Conservation (phyloP, 2,888 invertebrate genomes). For the Troides helena region DNA sequence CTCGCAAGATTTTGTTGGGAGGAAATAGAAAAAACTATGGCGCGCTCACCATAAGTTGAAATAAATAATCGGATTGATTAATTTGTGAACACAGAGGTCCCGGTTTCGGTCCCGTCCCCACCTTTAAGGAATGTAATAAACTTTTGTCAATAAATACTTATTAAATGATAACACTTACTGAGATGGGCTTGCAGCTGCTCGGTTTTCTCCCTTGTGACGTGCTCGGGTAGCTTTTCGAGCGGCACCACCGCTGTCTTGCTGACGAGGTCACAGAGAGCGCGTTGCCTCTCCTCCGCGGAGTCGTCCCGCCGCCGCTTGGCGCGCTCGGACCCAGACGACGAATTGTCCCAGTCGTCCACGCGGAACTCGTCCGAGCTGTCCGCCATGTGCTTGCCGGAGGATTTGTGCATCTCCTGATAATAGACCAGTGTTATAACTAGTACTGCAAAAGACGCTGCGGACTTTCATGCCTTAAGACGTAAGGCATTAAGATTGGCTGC, state of each 20-base stretch:
- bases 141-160: too few relatives aligned
- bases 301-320: conserved; percentile 47
- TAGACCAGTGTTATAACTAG: background rate
- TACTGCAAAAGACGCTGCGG: too few relatives aligned
- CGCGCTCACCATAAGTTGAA: too few relatives aligned
- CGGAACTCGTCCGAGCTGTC: conserved; percentile 77
- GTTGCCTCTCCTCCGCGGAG: conserved; percentile 40
- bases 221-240: conserved; percentile 65
- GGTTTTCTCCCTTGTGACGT: conserved; percentile 60
- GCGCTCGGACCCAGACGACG: conserved; percentile 51
- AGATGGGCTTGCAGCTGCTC: conserved; percentile 59
- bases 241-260: conserved; percentile 69
- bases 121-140: too few relatives aligned
- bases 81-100: too few relatives aligned
- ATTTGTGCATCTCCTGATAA: conserved; percentile 74
- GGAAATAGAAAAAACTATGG: too few relatives aligned
- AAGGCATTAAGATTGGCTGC: too few relatives aligned
- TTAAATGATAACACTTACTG: conserved; percentile 40
- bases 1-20: too few relatives aligned
- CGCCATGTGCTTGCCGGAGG: conserved; percentile 77
- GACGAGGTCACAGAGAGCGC: conserved; percentile 55
- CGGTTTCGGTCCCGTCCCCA: too few relatives aligned
- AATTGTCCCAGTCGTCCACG: conserved; percentile 55
- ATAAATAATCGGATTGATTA: too few relatives aligned
- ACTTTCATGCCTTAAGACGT: too few relatives aligned